Percentiles rank a stretch among this genome's conserved stretches.
phyloP scores from a whole-genome alignment of 2,797 vertebrate genomes.

The Philypnodon macrostomus region DNA sequence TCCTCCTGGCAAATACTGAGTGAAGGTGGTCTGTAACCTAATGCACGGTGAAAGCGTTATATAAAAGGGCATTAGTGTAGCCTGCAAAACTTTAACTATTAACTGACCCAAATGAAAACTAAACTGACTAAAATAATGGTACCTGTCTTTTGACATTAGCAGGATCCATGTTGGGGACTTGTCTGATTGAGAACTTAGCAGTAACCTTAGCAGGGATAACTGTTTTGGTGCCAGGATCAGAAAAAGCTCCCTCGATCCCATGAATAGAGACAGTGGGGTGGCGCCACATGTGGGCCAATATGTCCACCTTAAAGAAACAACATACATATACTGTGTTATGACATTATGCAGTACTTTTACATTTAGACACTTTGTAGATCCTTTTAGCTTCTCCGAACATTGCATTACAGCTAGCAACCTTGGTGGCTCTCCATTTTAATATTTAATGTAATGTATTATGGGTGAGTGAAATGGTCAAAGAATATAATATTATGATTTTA shows the following conservation, averaged over 20 bases:
- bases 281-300: conserved; percentile 86
- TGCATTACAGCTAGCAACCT: too few species aligned
- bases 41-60: not conserved
- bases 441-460: too few species aligned
- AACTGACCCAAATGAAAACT: too few species aligned
- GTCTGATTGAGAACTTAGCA: conserved; percentile 91
- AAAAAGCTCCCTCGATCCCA: conserved; percentile 89
- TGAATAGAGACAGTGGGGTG: conserved; percentile 89
- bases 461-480: too few species aligned
- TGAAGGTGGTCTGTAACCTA: conserved; percentile 86
- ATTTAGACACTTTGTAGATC: too few species aligned
- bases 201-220: conserved; percentile 88
- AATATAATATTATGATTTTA: too few species aligned
- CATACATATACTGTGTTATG: too few species aligned
- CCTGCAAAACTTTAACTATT: too few species aligned
- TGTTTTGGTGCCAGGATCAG: conserved; percentile 84
- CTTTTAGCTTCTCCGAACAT: too few species aligned
- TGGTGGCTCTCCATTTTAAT: too few species aligned
- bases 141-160: conserved; percentile 84
- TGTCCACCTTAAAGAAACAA: conserved; percentile 79
- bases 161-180: conserved; percentile 87
- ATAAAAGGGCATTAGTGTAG: not conserved
- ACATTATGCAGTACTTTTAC: too few species aligned
- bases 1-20: conserved; percentile 82
- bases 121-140: too few species aligned